These are phyloP conservation scores for Drosophila jambulina DNA, from an alignment of 1,140 invertebrate species.

Conservation along the genomic window DNA sequence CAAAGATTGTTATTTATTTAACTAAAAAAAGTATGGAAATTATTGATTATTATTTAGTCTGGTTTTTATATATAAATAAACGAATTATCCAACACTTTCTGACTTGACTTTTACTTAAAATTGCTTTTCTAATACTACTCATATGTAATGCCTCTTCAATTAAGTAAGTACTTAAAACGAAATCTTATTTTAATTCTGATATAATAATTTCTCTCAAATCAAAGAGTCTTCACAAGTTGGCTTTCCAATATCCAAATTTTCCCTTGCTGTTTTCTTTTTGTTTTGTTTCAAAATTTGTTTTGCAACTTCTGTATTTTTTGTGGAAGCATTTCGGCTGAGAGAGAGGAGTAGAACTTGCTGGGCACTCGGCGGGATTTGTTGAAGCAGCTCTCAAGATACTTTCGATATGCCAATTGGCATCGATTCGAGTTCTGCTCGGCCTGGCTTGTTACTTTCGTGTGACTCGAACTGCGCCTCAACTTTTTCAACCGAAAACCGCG, in stretches of 20 bases:
- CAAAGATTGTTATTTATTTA: neutral
- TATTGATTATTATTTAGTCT: neutral
- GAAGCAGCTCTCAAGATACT: constrained; percentile 73
- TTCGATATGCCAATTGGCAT: constrained; percentile 55
- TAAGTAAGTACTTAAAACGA: neutral
- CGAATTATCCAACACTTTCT: too few relatives aligned
- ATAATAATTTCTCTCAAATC: neutral
- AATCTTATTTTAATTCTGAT: neutral
- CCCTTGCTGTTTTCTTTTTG: constrained; percentile 51
- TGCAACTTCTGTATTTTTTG: constrained; percentile 47
- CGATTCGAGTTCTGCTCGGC: constrained; percentile 58
- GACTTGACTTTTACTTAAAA: too few relatives aligned
- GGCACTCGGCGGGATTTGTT: constrained; percentile 54
- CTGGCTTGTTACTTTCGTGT: constrained; percentile 55
- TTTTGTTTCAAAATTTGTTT: constrained; percentile 62
- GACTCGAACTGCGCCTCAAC: constrained; percentile 70
- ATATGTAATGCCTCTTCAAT: neutral
- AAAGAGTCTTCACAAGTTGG: constrained; percentile 5
- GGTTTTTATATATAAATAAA: neutral
- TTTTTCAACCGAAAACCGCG: constrained; percentile 52
- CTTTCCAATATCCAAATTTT: neutral
- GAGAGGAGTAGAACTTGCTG: constrained; percentile 33
- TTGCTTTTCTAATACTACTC: too few relatives aligned
- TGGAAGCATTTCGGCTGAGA: neutral
- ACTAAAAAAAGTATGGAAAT: neutral